Evolutionary conservation across 2,113 vertebrate species (phyloP).

Genomic region (Marmota monax): DNA sequence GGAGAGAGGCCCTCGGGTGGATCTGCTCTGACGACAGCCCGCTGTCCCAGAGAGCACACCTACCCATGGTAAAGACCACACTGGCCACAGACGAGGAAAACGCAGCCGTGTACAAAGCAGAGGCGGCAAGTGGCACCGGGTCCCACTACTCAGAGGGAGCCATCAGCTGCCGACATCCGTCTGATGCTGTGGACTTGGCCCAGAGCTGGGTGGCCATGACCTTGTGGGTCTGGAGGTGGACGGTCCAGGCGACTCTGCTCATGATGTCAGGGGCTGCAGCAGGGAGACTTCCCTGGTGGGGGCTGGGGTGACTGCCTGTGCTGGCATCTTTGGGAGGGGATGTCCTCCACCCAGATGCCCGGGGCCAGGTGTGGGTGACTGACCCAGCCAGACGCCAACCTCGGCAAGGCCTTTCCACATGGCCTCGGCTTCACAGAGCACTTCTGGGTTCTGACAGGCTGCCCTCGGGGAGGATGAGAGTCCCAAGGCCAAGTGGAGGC

Average conservation of each 20-base stretch:
- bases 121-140: too few relatives aligned
- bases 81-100: too few relatives aligned
- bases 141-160: fast-evolving
- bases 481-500: fast-evolving
- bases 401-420: fast-evolving
- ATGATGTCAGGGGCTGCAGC: fast-evolving
- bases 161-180: fast-evolving
- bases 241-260: fast-evolving
- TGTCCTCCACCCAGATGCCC: fast-evolving
- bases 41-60: not conserved
- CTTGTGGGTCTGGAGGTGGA: not conserved
- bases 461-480: too few relatives aligned
- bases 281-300: not conserved
- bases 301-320: fast-evolving
- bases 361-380: not conserved
- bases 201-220: fast-evolving
- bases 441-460: not conserved
- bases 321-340: not conserved
- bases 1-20: fast-evolving
- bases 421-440: fast-evolving
- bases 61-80: not conserved
- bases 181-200: fast-evolving
- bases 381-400: fast-evolving
- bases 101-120: fast-evolving
- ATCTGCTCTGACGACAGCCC: fast-evolving